Evolutionary conservation across 37 sponge, comb jelly and placozoan genomes (phyloP).

Genomic region (Hexactinellida sp.): DNA sequence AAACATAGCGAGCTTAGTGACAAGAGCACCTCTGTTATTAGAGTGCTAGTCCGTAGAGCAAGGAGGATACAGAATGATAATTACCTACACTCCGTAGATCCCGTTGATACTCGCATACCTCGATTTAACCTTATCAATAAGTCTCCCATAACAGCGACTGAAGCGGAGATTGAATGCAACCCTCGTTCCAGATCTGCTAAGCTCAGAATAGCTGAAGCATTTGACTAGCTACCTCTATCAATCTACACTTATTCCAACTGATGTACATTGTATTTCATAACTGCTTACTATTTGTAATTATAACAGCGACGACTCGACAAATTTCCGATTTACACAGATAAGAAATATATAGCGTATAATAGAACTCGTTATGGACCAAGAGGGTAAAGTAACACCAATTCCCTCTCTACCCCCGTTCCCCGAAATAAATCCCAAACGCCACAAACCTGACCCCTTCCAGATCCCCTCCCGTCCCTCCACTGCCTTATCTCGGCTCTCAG

Average conservation of each 20-base stretch:
- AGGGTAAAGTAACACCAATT: too few relatives aligned
- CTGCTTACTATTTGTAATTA: too few relatives aligned
- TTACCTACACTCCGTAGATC: not conserved
- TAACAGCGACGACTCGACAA: too few relatives aligned
- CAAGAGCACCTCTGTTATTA: not conserved
- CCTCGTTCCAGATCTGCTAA: conserved; percentile 30
- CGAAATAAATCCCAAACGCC: not conserved
- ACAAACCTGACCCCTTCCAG: not conserved
- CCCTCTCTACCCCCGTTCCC: not conserved
- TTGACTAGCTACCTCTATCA: too few relatives aligned
- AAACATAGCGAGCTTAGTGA: not conserved
- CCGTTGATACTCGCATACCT: not conserved
- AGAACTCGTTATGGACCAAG: too few relatives aligned
- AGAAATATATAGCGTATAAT: too few relatives aligned
- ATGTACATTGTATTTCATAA: too few relatives aligned
- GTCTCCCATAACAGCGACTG: conserved; percentile 15
- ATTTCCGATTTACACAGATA: too few relatives aligned
- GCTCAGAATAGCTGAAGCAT: conserved; percentile 18
- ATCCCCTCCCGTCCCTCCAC: not conserved
- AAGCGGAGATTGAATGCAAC: conserved; percentile 14
- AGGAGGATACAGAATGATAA: not conserved
- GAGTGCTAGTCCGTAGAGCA: not conserved
- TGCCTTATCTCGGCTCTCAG: not conserved
- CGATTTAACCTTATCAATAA: not conserved
- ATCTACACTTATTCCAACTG: too few relatives aligned